Percentiles rank a stretch among this genome's conserved stretches.
Conservation (phyloP, 2,113 vertebrate species). For the Ranitomeya imitator region DNA sequence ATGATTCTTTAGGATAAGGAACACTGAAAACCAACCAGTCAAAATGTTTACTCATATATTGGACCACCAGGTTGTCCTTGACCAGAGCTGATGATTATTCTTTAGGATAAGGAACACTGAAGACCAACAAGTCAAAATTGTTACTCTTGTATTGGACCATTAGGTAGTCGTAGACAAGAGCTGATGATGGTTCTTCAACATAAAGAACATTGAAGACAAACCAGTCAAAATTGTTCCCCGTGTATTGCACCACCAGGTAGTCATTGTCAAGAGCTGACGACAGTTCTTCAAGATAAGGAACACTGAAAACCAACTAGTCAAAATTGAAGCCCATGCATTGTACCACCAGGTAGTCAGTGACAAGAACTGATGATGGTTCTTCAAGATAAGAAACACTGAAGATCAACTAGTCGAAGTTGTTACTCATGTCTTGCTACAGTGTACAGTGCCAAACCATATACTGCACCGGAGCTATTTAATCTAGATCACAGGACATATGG, state of each 20-base stretch:
- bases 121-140: not conserved
- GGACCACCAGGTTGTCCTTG: not conserved
- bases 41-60: not conserved
- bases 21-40: not conserved
- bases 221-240: not conserved
- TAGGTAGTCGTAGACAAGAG: not conserved
- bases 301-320: not conserved
- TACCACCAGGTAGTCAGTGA: not conserved
- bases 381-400: not conserved
- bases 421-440: not conserved
- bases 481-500: not conserved
- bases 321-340: not conserved
- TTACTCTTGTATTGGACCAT: not conserved
- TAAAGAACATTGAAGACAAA: not conserved
- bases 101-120: not conserved
- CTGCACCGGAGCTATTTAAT: not conserved
- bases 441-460: not conserved
- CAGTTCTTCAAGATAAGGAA: not conserved
- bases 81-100: not conserved
- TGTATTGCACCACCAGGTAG: not conserved
- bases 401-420: not conserved
- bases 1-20: not conserved
- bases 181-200: not conserved
- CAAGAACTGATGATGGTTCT: not conserved
- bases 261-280: not conserved